These are phyloP conservation scores for Trichogramma pretiosum DNA, from an alignment of 1,140 invertebrate genomes.

Conservation along the genomic window DNA sequence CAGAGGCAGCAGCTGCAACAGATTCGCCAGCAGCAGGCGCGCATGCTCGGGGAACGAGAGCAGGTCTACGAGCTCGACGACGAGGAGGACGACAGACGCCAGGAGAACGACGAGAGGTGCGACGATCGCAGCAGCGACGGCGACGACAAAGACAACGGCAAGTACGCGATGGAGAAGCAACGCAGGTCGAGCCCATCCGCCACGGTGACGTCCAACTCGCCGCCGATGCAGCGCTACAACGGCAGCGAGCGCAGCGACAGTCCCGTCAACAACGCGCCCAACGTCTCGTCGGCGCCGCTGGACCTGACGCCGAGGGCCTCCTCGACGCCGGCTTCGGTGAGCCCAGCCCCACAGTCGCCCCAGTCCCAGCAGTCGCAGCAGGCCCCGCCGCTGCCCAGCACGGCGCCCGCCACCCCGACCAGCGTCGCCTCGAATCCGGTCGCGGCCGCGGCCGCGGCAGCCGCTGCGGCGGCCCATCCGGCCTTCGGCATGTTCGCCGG, in stretches of 20 bases:
- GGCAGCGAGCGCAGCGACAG: conserved; percentile 48
- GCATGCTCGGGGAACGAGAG: conserved; percentile 36
- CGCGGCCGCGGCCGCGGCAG: too few species aligned
- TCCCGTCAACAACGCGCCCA: conserved; percentile 34
- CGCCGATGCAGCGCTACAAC: conserved; percentile 42
- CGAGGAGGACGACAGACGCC: conserved; percentile 37
- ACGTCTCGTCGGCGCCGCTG: conserved; percentile 35
- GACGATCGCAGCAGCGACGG: conserved; percentile 21
- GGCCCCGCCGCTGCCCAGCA: conserved; percentile 4
- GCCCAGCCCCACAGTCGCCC: conserved; percentile 37
- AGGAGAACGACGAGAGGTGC: conserved; percentile 40
- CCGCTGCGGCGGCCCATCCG: conserved; percentile 26
- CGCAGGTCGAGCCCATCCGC: conserved; percentile 32
- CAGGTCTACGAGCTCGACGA: conserved; percentile 40
- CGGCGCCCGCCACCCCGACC: conserved; percentile 18
- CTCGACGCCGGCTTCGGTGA: conserved; percentile 39
- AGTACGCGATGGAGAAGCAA: too few species aligned
- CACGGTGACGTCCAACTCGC: conserved; percentile 15
- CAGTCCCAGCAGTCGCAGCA: conserved; percentile 8
- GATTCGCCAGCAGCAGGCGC: conserved; percentile 33
- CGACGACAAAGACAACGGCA: conserved; percentile 43
- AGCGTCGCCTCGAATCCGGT: conserved; percentile 6
- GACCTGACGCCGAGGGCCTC: conserved; percentile 41
- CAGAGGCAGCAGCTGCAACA: conserved; percentile 22
- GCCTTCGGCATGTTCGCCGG: conserved; percentile 47